Evolutionary conservation across 2,888 invertebrate genomes (phyloP).

Genomic region (Dynastes tityus): DNA sequence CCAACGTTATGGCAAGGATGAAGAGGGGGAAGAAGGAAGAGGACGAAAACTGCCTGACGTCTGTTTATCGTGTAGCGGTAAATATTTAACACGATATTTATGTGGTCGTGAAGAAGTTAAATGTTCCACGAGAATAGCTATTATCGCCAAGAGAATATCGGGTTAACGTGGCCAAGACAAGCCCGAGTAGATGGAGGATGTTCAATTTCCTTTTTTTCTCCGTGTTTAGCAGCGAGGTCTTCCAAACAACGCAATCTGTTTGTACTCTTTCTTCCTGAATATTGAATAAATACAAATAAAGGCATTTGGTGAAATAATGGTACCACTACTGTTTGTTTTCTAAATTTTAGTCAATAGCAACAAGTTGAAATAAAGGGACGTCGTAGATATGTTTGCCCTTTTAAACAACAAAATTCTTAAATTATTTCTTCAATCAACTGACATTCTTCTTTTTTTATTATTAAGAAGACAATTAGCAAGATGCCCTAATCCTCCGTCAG

Average conservation of each 20-base stretch:
- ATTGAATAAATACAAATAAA: no score
- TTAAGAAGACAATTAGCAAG: no score
- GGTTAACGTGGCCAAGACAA: slow-evolving; percentile 38
- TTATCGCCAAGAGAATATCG: slow-evolving; percentile 41
- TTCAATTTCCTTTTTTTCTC: slow-evolving; percentile 4
- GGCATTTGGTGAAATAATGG: no score
- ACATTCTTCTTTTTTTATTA: no score
- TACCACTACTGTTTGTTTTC: no score
- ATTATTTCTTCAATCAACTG: no score
- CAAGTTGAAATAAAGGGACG: no score
- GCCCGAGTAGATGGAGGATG: background rate
- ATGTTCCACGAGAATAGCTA: slow-evolving; percentile 44
- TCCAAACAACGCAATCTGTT: background rate
- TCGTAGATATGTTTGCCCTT: no score
- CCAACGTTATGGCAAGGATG: background rate
- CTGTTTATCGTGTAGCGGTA: slow-evolving; percentile 51
- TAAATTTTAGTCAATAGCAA: no score
- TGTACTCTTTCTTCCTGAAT: background rate
- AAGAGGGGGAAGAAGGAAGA: background rate
- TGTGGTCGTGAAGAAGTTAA: slow-evolving; percentile 49
- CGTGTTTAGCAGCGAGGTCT: background rate
- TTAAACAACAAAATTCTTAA: no score
- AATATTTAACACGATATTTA: slow-evolving; percentile 51
- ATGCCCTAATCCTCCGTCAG: no score
- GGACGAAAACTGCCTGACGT: slow-evolving; percentile 47